Evolutionary conservation across 2,113 vertebrate species (phyloP).

Genomic region (Forbesichthys agassizii): DNA sequence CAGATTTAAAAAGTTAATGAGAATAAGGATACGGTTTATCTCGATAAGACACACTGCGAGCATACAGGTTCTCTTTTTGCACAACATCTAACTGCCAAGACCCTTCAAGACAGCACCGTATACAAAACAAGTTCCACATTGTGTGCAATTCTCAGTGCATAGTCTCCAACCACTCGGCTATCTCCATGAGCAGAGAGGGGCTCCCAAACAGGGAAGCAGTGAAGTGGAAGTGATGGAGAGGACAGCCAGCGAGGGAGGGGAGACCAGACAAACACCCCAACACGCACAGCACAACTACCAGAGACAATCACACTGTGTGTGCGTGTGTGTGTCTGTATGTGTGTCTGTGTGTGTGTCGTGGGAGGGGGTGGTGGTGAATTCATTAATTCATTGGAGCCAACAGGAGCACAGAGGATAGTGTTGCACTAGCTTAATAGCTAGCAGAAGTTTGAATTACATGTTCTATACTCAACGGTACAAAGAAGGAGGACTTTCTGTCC

Average conservation of each 20-base stretch:
- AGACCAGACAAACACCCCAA: constrained; percentile 70
- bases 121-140: constrained; percentile 38
- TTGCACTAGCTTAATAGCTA: background rate
- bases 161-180: constrained; percentile 43
- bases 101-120: constrained; percentile 50
- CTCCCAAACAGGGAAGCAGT: constrained; percentile 65
- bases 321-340: no score
- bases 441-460: constrained; percentile 13
- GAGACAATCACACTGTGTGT: constrained; percentile 51
- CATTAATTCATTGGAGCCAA: constrained; percentile 5
- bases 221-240: constrained; percentile 76
- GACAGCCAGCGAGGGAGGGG: constrained; percentile 63
- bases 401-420: constrained; percentile 4
- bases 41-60: background rate
- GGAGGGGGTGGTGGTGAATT: background rate
- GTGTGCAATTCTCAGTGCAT: constrained; percentile 16
- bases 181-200: constrained; percentile 54
- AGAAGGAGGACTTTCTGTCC: no score
- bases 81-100: constrained; percentile 36
- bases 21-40: constrained; percentile 19
- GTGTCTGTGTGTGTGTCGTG: background rate
- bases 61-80: constrained; percentile 45
- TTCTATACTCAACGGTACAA: background rate
- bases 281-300: constrained; percentile 67
- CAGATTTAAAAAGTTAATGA: constrained; percentile 17